phyloP scores from a whole-genome alignment of 2,797 vertebrate genomes.

The Luscinia megarhynchos region DNA sequence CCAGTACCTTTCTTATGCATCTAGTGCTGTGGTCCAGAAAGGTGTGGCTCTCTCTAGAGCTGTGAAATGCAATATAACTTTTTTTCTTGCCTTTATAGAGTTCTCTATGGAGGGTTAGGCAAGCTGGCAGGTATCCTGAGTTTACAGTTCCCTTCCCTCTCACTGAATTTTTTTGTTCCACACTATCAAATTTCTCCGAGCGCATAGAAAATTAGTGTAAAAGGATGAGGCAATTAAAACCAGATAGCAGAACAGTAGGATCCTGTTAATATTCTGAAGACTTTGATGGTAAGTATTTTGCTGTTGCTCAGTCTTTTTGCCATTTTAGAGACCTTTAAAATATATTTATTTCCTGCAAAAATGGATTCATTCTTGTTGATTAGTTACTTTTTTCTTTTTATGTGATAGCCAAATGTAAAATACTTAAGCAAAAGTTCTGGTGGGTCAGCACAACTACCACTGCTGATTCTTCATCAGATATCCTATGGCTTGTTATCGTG shows the following conservation, averaged over 20 bases:
- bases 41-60: background rate
- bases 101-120: background rate
- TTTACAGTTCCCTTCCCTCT: background rate
- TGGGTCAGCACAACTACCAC: background rate
- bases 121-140: background rate
- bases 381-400: background rate
- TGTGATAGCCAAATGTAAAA: background rate
- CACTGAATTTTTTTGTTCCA: background rate
- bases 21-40: background rate
- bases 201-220: background rate
- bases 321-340: background rate
- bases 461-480: background rate
- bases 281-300: background rate
- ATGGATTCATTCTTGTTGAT: background rate
- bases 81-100: background rate
- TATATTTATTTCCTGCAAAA: background rate
- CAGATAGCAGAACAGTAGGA: background rate
- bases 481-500: rapidly evolving
- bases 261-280: background rate
- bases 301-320: background rate
- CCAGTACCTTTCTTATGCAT: background rate
- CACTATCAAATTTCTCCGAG: background rate
- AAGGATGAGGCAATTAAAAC: background rate
- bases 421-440: background rate
- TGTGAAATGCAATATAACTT: background rate